Conservation (phyloP, 2,113 vertebrate species). For the Platycercus adscitus region DNA sequence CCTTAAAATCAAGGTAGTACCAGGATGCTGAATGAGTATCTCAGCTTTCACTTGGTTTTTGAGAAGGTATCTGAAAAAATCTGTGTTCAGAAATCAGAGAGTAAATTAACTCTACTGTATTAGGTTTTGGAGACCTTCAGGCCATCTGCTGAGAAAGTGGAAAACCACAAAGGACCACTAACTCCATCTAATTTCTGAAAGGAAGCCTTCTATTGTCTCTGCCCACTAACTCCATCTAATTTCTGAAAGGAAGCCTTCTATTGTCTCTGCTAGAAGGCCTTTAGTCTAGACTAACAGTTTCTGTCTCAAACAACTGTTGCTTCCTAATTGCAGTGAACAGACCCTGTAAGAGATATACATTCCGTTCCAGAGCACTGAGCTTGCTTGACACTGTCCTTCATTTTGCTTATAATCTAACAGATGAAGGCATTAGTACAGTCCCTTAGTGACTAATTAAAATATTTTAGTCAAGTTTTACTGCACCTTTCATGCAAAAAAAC, state of each 20-base stretch:
- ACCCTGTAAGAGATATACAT: not conserved
- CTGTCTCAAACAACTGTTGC: not conserved
- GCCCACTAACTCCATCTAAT: not conserved
- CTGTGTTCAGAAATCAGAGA: not conserved
- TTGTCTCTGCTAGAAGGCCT: not conserved
- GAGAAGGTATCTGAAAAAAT: not conserved
- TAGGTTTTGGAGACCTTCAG: not conserved
- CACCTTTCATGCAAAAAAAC: not conserved
- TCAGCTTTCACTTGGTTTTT: not conserved
- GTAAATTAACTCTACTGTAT: not conserved
- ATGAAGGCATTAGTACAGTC: conserved; percentile 17
- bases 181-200: not conserved
- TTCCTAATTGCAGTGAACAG: not conserved
- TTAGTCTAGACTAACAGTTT: not conserved
- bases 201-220: not conserved
- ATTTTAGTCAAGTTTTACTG: not conserved
- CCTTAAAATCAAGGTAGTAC: not conserved
- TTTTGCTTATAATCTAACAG: not conserved
- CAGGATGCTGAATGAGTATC: not conserved
- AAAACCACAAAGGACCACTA: not conserved
- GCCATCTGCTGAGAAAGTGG: not conserved
- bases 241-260: not conserved
- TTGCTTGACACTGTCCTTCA: not conserved
- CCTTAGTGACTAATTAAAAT: conserved; percentile 41
- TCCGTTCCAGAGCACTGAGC: not conserved